Conservation (phyloP, 2,797 vertebrate genomes). For the Labroides dimidiatus region DNA sequence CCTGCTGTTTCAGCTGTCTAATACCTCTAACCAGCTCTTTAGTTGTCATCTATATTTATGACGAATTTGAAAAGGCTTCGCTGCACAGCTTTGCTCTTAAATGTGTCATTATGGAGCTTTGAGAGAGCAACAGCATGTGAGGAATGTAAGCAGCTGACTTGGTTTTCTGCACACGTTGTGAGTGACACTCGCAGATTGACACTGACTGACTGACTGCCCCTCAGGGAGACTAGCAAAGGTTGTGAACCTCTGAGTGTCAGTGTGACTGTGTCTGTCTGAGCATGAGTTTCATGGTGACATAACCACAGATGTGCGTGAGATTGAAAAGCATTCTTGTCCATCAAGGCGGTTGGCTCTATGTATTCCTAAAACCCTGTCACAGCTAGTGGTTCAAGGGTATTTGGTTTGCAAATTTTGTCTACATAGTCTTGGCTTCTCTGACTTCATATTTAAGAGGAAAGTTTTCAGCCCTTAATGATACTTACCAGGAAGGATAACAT, state of each 20-base stretch:
- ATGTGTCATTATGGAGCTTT: slow-evolving; percentile 45
- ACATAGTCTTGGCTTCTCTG: slow-evolving; percentile 2
- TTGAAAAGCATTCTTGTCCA: slow-evolving; percentile 60
- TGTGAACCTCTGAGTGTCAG: slow-evolving; percentile 51
- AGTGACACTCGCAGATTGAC: slow-evolving; percentile 68
- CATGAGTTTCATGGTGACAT: slow-evolving; percentile 56
- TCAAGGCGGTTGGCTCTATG: slow-evolving; percentile 40
- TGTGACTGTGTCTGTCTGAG: slow-evolving; percentile 58
- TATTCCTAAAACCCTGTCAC: slow-evolving; percentile 42
- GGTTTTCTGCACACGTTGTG: slow-evolving; percentile 47
- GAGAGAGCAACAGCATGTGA: slow-evolving; percentile 27
- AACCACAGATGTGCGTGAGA: slow-evolving; percentile 61
- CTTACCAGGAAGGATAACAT: background rate
- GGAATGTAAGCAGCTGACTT: slow-evolving; percentile 55
- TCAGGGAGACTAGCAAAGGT: slow-evolving; percentile 57
- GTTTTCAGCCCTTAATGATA: background rate
- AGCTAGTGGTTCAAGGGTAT: slow-evolving; percentile 5
- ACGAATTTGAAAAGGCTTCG: slow-evolving; percentile 31
- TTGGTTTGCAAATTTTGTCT: slow-evolving; percentile 6
- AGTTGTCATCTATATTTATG: slow-evolving; percentile 28
- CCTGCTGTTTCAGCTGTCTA: slow-evolving; percentile 20
- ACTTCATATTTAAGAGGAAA: slow-evolving; percentile 5
- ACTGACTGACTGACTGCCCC: slow-evolving; percentile 65
- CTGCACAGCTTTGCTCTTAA: slow-evolving; percentile 33
- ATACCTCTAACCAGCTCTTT: slow-evolving; percentile 31